Evolutionary conservation across 2,113 vertebrate genomes (phyloP).

Genomic region (Caranx ignobilis): DNA sequence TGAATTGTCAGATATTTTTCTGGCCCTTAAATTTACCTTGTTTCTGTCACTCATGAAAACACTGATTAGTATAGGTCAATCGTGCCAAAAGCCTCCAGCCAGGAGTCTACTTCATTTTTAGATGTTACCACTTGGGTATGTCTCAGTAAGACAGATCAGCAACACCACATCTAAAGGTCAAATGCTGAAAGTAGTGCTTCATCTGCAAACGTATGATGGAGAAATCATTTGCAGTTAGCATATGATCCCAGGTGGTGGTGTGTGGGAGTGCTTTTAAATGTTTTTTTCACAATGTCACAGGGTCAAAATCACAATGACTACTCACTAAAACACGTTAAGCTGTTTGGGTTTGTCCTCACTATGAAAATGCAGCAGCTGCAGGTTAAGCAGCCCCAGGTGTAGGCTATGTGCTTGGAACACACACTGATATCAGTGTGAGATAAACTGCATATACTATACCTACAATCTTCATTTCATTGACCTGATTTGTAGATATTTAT

Average conservation of each 20-base stretch:
- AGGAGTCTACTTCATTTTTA: constrained; percentile 11
- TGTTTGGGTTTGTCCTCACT: neutral
- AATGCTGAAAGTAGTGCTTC: constrained; percentile 20
- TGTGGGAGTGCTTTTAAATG: neutral
- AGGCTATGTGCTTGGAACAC: too few relatives aligned
- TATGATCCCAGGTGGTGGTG: neutral
- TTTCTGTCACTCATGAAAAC: neutral
- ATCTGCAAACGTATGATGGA: neutral
- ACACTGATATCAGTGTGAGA: too few relatives aligned
- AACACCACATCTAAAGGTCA: neutral
- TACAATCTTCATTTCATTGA: too few relatives aligned
- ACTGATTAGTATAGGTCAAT: constrained; percentile 3
- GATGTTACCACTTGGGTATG: constrained; percentile 2
- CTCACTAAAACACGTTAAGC: neutral
- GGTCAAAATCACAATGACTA: neutral
- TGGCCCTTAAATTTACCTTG: neutral
- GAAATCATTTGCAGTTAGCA: neutral
- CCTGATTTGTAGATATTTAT: too few relatives aligned
- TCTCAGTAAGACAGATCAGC: constrained; percentile 20
- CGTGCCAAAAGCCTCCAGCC: neutral
- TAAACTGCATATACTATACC: too few relatives aligned
- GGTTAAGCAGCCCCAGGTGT: neutral
- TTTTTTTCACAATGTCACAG: neutral
- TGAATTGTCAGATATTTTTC: neutral
- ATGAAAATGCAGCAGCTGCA: neutral